Conservation (phyloP, 2,888 invertebrate genomes). For the Ctenicera cuprea region DNA sequence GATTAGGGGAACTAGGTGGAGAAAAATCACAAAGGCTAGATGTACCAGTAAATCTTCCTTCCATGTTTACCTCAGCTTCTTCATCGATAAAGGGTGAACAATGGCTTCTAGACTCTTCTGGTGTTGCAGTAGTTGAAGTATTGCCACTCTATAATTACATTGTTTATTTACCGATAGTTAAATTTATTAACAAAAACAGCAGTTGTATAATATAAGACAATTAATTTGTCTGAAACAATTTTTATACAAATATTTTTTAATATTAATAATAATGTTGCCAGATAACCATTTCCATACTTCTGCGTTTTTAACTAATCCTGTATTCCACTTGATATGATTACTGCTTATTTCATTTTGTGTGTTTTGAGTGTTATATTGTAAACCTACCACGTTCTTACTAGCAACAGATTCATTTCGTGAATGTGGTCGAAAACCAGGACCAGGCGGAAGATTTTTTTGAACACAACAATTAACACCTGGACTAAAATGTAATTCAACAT, state of each 20-base stretch:
- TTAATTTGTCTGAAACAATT: no score
- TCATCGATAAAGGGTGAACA: slow-evolving; percentile 82
- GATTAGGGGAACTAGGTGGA: slow-evolving; percentile 54
- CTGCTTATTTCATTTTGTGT: not conserved
- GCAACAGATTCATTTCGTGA: slow-evolving; percentile 88
- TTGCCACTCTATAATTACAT: slow-evolving; percentile 75
- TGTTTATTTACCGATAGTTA: not conserved
- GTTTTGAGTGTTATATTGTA: no score
- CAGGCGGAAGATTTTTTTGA: slow-evolving; percentile 94
- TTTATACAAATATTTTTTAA: no score
- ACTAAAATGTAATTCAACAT: slow-evolving; percentile 99
- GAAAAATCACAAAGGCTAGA: slow-evolving; percentile 49
- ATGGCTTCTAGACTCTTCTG: slow-evolving; percentile 68
- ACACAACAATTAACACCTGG: slow-evolving; percentile 98
- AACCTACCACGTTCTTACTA: slow-evolving; percentile 76
- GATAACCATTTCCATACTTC: no score
- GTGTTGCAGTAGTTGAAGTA: slow-evolving; percentile 78
- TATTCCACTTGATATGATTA: not conserved
- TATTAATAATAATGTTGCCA: slow-evolving; percentile 38
- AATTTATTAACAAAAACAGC: slow-evolving; percentile 49
- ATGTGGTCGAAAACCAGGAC: slow-evolving; percentile 94
- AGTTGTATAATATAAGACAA: slow-evolving; percentile 33
- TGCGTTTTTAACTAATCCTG: not conserved
- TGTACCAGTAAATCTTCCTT: slow-evolving; percentile 61
- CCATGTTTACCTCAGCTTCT: slow-evolving; percentile 75